phyloP scores from a whole-genome alignment of 2,888 invertebrate genomes.

The Parasteatoda lunata region DNA sequence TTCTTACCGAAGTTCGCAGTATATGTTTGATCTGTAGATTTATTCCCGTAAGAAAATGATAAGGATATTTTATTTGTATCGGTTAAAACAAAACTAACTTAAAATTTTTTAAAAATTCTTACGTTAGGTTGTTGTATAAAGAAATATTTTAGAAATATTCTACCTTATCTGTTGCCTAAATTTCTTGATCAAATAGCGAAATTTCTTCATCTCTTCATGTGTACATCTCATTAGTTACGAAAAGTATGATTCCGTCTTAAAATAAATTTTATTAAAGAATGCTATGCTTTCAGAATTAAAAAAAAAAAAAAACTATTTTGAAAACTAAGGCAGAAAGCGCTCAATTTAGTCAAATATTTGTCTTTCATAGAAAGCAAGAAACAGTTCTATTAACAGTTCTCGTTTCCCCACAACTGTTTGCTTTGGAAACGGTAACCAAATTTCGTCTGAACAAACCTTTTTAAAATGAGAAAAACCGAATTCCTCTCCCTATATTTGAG shows the following conservation, averaged over 20 bases:
- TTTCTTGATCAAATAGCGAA: no score
- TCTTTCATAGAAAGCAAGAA: constrained; percentile 1
- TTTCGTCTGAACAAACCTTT: neutral
- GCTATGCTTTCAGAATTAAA: neutral
- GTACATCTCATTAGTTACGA: neutral
- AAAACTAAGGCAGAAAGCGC: constrained; percentile 1
- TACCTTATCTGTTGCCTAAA: no score
- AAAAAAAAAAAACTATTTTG: constrained; percentile 6
- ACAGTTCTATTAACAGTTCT: neutral
- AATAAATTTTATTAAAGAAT: neutral
- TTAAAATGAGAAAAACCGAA: neutral
- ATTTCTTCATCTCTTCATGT: no score
- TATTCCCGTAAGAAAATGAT: no score
- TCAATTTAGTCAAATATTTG: constrained; percentile 33
- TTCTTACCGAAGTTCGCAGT: no score
- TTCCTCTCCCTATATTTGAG: neutral
- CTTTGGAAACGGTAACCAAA: constrained; percentile 6
- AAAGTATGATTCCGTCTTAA: neutral
- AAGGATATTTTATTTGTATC: no score
- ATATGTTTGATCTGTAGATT: no score
- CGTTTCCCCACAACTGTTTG: neutral
- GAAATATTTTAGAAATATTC: no score
- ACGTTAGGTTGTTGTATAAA: no score
- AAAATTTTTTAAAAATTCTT: no score
- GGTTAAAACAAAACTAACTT: no score